phyloP scores from a whole-genome alignment of 2,113 vertebrate species.

The Dipodomys stephensi region DNA sequence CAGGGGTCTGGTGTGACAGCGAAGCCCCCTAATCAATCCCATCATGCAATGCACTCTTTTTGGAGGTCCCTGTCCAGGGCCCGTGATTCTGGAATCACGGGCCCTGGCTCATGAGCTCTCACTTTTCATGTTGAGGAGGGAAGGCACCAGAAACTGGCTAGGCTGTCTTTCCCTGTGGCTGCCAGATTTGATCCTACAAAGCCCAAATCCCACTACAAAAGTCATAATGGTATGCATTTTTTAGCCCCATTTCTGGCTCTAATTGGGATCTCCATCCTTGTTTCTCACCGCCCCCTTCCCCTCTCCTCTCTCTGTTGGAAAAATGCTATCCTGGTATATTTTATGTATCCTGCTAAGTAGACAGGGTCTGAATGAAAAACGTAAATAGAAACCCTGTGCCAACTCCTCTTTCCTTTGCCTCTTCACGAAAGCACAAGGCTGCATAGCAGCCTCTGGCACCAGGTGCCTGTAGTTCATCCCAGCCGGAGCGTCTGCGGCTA shows the following conservation, averaged over 20 bases:
- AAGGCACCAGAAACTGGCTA: background rate
- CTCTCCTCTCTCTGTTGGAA: background rate
- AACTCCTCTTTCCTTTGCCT: background rate
- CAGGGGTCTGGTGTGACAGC: background rate
- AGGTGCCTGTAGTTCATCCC: rapidly evolving
- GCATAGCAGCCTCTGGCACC: background rate
- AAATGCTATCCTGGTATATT: background rate
- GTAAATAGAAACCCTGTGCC: background rate
- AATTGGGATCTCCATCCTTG: background rate
- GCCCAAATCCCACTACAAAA: background rate
- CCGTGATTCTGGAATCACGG: background rate
- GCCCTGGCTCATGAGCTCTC: background rate
- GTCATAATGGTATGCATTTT: background rate
- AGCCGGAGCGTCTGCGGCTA: background rate
- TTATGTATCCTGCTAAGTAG: conserved; percentile 22
- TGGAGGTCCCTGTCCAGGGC: rapidly evolving
- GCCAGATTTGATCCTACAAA: background rate
- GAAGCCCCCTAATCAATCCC: too few species aligned
- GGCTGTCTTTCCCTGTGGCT: background rate
- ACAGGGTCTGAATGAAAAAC: background rate
- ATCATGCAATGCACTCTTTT: rapidly evolving
- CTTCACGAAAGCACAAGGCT: background rate
- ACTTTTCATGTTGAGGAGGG: rapidly evolving
- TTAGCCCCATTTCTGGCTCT: background rate
- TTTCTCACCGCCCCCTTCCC: background rate